Evolutionary conservation across 2,888 invertebrate species (phyloP), one percentile per base, ranked within the genome.

Genomic region (Gastrophysa polygoni): DNA sequence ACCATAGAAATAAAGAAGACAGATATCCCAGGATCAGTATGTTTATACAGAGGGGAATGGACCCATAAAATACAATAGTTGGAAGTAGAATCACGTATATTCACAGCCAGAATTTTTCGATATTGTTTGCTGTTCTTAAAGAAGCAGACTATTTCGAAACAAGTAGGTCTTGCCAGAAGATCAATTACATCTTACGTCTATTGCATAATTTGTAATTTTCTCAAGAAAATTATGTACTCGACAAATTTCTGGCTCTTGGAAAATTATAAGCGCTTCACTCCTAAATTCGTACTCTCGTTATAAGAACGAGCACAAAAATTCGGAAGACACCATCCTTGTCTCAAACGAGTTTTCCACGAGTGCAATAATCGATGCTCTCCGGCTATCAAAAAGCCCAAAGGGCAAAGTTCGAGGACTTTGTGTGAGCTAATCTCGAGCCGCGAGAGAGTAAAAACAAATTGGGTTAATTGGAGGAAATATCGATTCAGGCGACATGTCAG

Each of bases 1-100:
- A 28, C 32, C 21, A n/a, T 8, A 49, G 18, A 24, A 24, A 24
- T 5, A 24, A 18, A 1, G 32, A 50, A 32, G 32, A 51, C 29
- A 51, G 18, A 32, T 51, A 51, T 51, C n/a, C 32, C 51, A 17
- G 14, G 48, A 28, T 18, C 11, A 51, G 29, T 29, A 32, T 51
- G 51, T 51, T 51, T 51, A 11, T 18, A 11, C 29, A 51, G 29
- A 51, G 18, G 51, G 17, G 51, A 51, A 51, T 51, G 34, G 34
- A 32, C 51, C 32, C 51, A 18, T 51, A 51, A 51, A 34, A 51
- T 18, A 18, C 32, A 34, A 10, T 32, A 17, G 10, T 50, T 18
- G 32, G 32, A 51, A 3, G n/a, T 29, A 7, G 11, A 18, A 51
- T 17, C 51, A 51, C 51, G 32, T 51, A 18, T 32, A 51, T 51